Base-by-base conservation (phyloP, 1,140 invertebrate species). In the Drosophila willistoni region DNA sequence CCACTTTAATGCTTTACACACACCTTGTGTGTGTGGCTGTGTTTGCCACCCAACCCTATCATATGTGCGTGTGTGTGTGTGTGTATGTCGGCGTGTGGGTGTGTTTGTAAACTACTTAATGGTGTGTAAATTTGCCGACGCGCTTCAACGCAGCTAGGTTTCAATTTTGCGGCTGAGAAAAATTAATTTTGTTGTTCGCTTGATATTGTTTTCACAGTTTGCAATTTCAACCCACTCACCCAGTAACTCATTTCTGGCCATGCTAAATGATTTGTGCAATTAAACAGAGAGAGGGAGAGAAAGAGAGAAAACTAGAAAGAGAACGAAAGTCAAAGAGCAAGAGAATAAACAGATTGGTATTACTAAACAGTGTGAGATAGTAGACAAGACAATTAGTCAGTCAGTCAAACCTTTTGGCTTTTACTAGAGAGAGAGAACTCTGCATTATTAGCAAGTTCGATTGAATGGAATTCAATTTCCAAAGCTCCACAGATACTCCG, bases 71-170 rank as follows among this genome's bases (percentile, higher is more conserved):
- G n/a, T 44, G 41, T 5, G n/a, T 14, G 44, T n/a, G n/a, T n/a
- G n/a, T n/a, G n/a, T n/a, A n/a, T 47, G 44, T 19, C 7, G 54
- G n/a, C 41, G 41, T 55, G 14, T 59, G 36, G 59, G 9, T 64
- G 36, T 85, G 79, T 81, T 82, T 87, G 80, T 76, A 84, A 90
- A 90, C 83, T 84, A 90, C 87, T 90, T 90, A 90, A 90, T 90
- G 87, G 83, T 83, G 87, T 90, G 87, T 90, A 90, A 90, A 90
- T 90, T 89, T 89, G 81, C 85, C 71, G 75, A 78, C 81, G 80
- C 83, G 76, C 74, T 81, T 75, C 73, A 67, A 69, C 64, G 83
- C 76, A 71, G 76, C 68, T 87, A 68, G 80, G 77, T 83, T 87
- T 87, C 83, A 87, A 89, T 87, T 87, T 87, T 87, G 83, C 65